Base-by-base conservation (phyloP, 2,797 vertebrate genomes). In the Pelobates cultripes region DNA sequence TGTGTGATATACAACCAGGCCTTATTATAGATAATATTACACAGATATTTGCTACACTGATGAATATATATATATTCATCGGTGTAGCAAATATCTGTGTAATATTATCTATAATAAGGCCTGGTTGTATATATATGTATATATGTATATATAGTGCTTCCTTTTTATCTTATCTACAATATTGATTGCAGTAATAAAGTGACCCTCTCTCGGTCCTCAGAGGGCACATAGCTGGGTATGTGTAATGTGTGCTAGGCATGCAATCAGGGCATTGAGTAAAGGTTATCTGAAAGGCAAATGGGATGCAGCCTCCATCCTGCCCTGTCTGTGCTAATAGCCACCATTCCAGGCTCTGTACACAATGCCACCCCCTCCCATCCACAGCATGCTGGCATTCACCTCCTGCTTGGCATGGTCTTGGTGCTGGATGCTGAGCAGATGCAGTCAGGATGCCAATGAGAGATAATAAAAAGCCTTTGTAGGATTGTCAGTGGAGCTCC, bases 201-300 rank as follows among this genome's bases (percentile, higher is more conserved):
- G 28, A 28, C 28, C 28, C 28, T 28, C 28, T 28, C 28, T 28
- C 28, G 28, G 28, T 28, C 28, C 28, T 1, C 28, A 28, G 28
- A 28, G 28, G 28, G 28, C 17, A 64, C 61, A 64, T 1, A 2
- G 17, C 55, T 12, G 47, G 47, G 47, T 5, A 6, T 10, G 1
- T 6, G 10, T 10, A 63, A 3, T 75, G 66, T 70, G 15, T 68
- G 0, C 66, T 73, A 86, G 87, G 88, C 87, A 86, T 28, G 28
- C 28, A 28, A 81, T 2, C 3, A 57, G 57, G 43, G 67, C 9
- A 64, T 40, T 64, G 61, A 10, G 72, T 66, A 85, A 81, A 88
- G 88, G 86, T 88, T 85, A 88, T 88, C 85, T 84, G 88, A 86
- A 89, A 89, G 89, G 87, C 88, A 75, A 84, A 71, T 61, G 51